Evolutionary conservation across 2,888 invertebrate genomes (phyloP).

Genomic region (Idaea straminata): DNA sequence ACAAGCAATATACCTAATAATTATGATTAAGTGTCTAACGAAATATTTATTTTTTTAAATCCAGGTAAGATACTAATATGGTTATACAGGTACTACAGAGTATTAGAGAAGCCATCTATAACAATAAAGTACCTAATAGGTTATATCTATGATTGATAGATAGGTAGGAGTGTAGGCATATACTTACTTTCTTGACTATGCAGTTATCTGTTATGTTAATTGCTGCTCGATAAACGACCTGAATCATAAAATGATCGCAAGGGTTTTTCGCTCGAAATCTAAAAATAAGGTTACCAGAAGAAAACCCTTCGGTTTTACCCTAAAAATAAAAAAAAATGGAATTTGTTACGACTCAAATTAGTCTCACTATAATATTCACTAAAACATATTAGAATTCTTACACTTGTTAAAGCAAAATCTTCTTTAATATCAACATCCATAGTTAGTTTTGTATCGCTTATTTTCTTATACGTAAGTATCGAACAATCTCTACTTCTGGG

Average conservation of each 20-base stretch:
- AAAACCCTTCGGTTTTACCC: conserved; percentile 17
- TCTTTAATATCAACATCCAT: background rate
- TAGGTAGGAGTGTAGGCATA: conserved; percentile 16
- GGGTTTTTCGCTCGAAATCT: conserved; percentile 22
- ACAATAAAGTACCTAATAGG: too few relatives aligned
- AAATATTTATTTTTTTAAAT: too few relatives aligned
- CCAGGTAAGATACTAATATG: too few relatives aligned
- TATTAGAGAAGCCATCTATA: too few relatives aligned
- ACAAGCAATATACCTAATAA: too few relatives aligned
- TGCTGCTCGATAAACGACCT: conserved; percentile 8
- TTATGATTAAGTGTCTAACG: too few relatives aligned
- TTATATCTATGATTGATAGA: too few relatives aligned
- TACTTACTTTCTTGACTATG: conserved; percentile 25
- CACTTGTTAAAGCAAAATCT: background rate
- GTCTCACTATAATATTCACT: too few relatives aligned
- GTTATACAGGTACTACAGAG: too few relatives aligned
- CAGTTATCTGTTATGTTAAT: conserved; percentile 23
- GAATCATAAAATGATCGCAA: conserved; percentile 16
- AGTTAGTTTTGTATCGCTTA: background rate
- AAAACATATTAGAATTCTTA: too few relatives aligned
- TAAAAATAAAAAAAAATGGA: conserved; percentile 7
- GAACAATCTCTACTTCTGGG: conserved; percentile 31
- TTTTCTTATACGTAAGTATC: conserved; percentile 2
- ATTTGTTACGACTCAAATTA: too few relatives aligned
- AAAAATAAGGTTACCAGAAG: conserved; percentile 17